Conservation (phyloP, 2,888 invertebrate species). For the Spodoptera picta region DNA sequence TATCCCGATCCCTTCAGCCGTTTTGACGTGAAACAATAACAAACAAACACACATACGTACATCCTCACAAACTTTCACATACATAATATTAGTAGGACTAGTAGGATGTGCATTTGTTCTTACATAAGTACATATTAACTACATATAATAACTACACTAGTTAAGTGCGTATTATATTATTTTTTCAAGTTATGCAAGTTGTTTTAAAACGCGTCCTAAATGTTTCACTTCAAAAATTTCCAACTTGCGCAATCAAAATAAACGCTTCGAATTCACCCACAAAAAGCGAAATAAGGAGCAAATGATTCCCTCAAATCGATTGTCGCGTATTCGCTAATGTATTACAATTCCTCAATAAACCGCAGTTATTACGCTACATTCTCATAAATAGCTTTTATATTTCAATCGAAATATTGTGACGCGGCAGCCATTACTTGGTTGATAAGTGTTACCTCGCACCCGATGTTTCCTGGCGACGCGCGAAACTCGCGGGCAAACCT, state of each 20-base stretch:
- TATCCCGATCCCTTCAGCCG: no score
- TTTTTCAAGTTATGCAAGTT: no score
- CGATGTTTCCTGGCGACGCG: conserved; percentile 41
- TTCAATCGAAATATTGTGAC: conserved; percentile 31
- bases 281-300: conserved; percentile 1
- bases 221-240: no score
- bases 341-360: conserved; percentile 35
- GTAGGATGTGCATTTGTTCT: no score
- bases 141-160: no score
- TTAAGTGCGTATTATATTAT: no score
- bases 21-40: no score
- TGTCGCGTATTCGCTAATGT: conserved; percentile 9
- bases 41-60: no score
- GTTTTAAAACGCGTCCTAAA: no score
- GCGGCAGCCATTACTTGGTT: conserved; percentile 25
- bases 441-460: conserved; percentile 24
- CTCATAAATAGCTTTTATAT: conserved; percentile 42
- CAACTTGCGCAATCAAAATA: background rate
- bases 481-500: conserved; percentile 18
- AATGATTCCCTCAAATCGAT: conserved; percentile 13
- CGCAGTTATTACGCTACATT: conserved; percentile 19
- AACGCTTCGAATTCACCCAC: background rate
- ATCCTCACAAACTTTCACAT: no score
- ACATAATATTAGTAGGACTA: no score
- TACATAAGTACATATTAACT: no score